Evolutionary conservation across 2,797 vertebrate species (phyloP).

Genomic region (Octomys mimax): DNA sequence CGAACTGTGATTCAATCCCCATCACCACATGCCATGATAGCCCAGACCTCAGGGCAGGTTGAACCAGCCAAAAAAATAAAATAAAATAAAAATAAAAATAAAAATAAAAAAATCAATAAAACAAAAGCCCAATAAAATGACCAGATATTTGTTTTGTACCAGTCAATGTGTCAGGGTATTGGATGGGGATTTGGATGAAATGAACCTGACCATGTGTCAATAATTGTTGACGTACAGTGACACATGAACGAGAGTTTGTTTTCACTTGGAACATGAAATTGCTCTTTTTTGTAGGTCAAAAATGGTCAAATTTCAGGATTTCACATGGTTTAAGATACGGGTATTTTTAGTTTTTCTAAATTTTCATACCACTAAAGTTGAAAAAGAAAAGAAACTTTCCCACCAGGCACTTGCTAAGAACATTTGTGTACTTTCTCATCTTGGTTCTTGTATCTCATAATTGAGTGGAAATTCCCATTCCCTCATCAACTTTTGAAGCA

Average conservation of each 20-base stretch:
- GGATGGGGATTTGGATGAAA: conserved; percentile 14
- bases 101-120: conserved; percentile 40
- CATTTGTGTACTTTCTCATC: conserved; percentile 50
- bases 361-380: conserved; percentile 42
- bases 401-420: conserved; percentile 43
- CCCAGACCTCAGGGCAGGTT: no score
- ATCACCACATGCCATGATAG: no score
- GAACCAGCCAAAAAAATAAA: no score
- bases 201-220: neutral
- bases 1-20: no score
- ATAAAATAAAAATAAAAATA: no score
- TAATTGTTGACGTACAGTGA: neutral
- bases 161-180: neutral
- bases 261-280: conserved; percentile 63
- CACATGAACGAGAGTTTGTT: neutral
- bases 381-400: neutral
- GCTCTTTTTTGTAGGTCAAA: conserved; percentile 16
- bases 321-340: neutral
- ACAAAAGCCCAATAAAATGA: conserved; percentile 49
- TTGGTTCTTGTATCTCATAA: conserved; percentile 24
- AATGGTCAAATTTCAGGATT: neutral
- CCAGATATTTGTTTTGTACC: conserved; percentile 36
- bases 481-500: conserved; percentile 48
- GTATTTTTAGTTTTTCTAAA: conserved; percentile 52
- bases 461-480: conserved; percentile 81